Evolutionary conservation across 2,888 invertebrate species (phyloP).

Genomic region (Caenorhabditis becei): DNA sequence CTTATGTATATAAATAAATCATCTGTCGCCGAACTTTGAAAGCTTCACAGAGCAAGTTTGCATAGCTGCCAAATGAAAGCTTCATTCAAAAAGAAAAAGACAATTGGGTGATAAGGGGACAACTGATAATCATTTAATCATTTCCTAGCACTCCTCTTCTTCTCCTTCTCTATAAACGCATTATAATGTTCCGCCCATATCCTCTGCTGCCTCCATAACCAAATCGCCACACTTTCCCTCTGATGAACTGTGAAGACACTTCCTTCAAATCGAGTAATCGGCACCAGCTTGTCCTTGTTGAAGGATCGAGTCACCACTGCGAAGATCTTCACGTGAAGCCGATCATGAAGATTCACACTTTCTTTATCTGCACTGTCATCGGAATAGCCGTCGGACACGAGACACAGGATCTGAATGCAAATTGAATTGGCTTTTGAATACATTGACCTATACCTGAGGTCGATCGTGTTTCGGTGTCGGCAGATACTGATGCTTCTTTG

Average conservation of each 20-base stretch:
- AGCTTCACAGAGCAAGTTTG: slow-evolving; percentile 3
- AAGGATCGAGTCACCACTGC: slow-evolving; percentile 69
- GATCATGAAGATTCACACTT: slow-evolving; percentile 76
- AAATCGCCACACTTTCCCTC: slow-evolving; percentile 77
- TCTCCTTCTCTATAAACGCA: slow-evolving; percentile 56
- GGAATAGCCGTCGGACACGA: slow-evolving; percentile 78
- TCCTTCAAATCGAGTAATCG: slow-evolving; percentile 78
- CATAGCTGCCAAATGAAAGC: neutral
- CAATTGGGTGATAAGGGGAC: neutral
- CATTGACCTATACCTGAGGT: slow-evolving; percentile 61
- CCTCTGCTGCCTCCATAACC: slow-evolving; percentile 79
- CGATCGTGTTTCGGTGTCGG: slow-evolving; percentile 79
- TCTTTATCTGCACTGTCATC: slow-evolving; percentile 78
- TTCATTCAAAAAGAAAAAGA: neutral
- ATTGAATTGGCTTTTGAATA: neutral
- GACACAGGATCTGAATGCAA: slow-evolving; percentile 72
- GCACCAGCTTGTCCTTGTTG: slow-evolving; percentile 73
- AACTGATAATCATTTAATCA: neutral
- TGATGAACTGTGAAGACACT: slow-evolving; percentile 76
- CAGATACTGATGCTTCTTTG: slow-evolving; percentile 69
- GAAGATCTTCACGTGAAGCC: slow-evolving; percentile 74
- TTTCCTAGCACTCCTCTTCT: slow-evolving; percentile 31
- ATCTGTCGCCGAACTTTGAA: slow-evolving; percentile 13
- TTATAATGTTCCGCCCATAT: slow-evolving; percentile 61
- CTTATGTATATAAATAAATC: slow-evolving; percentile 34